Percentiles rank a stretch among this genome's conserved stretches.
phyloP scores from a whole-genome alignment of 1,140 invertebrate species.

The Drosophila sp. region DNA sequence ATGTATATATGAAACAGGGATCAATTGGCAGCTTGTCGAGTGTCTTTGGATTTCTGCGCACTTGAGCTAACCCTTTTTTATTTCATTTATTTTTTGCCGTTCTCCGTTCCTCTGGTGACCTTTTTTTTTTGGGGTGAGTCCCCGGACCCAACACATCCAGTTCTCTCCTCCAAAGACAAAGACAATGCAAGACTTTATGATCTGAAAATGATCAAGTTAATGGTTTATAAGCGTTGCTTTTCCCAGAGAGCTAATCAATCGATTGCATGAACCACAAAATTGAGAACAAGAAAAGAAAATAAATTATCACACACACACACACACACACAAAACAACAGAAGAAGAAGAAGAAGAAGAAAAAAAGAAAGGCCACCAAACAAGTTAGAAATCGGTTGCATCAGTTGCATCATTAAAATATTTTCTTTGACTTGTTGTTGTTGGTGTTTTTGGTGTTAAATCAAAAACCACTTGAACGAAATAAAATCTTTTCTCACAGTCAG shows the following conservation, averaged over 20 bases:
- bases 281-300: constrained; percentile 37
- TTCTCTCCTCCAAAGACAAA: background rate
- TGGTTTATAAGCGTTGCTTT: constrained; percentile 21
- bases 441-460: constrained; percentile 76
- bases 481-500: constrained; percentile 77
- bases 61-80: constrained; percentile 34
- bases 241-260: constrained; percentile 66
- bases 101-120: background rate
- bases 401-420: constrained; percentile 80
- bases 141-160: background rate
- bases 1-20: constrained; percentile 19
- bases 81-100: background rate
- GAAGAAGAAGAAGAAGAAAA: constrained; percentile 25
- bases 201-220: constrained; percentile 38
- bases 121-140: constrained; percentile 14
- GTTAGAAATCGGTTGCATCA: constrained; percentile 74
- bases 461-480: constrained; percentile 81
- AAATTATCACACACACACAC: constrained; percentile 2
- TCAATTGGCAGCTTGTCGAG: constrained; percentile 69
- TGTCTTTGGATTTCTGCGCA: constrained; percentile 29
- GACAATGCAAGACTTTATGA: constrained; percentile 23
- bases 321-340: constrained; percentile 20
- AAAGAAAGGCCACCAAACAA: constrained; percentile 67
- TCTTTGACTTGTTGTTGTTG: constrained; percentile 51
- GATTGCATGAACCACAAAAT: constrained; percentile 53